Evolutionary conservation across 2,797 vertebrate genomes (phyloP).

Genomic region (Melanotaenia pygmaea): DNA sequence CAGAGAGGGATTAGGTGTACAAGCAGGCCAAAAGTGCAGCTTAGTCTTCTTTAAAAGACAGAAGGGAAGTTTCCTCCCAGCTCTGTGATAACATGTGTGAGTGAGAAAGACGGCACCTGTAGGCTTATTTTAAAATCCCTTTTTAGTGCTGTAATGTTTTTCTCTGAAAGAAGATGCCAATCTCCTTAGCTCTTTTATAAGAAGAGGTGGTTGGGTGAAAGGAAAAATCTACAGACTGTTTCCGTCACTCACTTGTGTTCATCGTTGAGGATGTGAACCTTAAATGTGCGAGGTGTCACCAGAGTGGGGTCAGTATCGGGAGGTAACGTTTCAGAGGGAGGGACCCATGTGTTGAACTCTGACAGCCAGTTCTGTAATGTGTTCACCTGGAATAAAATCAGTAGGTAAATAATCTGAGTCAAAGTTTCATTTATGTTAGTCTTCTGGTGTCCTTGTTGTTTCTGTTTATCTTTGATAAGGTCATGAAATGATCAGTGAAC

Average conservation of each 20-base stretch:
- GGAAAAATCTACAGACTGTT: neutral
- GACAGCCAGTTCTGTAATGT: slow-evolving; percentile 97
- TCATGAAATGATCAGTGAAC: neutral
- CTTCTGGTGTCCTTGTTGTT: neutral
- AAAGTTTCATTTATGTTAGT: neutral
- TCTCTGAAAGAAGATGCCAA: neutral
- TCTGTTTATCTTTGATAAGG: neutral
- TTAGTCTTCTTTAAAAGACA: neutral
- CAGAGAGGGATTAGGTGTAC: slow-evolving; percentile 35
- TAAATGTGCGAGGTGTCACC: slow-evolving; percentile 89
- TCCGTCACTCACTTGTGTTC: slow-evolving; percentile 91
- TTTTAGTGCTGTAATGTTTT: neutral
- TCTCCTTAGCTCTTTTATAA: neutral
- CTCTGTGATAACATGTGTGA: neutral
- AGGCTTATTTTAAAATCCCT: neutral
- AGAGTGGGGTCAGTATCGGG: slow-evolving; percentile 84
- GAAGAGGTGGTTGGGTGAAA: neutral
- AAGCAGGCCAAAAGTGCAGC: slow-evolving; percentile 17
- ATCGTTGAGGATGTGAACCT: slow-evolving; percentile 96
- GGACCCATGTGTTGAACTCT: slow-evolving; percentile 97
- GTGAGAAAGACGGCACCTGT: neutral
- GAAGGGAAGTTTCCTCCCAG: slow-evolving; percentile 4
- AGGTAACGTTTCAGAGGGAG: slow-evolving; percentile 87
- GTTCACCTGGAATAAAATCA: slow-evolving; percentile 86
- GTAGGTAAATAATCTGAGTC: neutral